These are phyloP conservation scores for Mythimna albipuncta DNA, from an alignment of 2,888 invertebrate genomes.

Conservation along the genomic window DNA sequence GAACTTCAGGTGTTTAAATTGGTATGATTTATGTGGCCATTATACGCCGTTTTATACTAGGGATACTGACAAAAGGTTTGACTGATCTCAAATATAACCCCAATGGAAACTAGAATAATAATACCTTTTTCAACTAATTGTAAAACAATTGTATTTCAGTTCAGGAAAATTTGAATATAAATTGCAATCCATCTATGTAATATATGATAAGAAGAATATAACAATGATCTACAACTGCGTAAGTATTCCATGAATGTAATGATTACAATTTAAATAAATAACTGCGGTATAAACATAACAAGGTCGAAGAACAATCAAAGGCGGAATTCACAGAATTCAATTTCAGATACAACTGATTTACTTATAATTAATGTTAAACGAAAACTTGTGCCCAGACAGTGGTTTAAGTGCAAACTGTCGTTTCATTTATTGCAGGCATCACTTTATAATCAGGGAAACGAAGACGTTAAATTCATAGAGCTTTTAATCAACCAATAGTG, in stretches of 20 bases:
- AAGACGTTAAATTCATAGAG: background rate
- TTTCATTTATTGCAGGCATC: conserved; percentile 9
- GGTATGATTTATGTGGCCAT: background rate
- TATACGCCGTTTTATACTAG: background rate
- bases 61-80: background rate
- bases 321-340: conserved; percentile 8
- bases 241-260: background rate
- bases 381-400: background rate
- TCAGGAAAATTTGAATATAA: background rate
- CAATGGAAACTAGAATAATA: conserved; percentile 7
- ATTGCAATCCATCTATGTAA: background rate
- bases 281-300: conserved; percentile 8
- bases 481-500: conserved; percentile 16
- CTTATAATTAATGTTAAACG: background rate
- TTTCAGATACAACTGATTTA: conserved; percentile 12
- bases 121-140: background rate
- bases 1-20: background rate
- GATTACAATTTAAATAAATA: conserved; percentile 10
- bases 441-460: conserved; percentile 1
- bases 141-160: background rate
- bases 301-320: conserved; percentile 10
- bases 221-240: background rate
- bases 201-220: background rate
- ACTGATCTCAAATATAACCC: background rate
- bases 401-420: background rate